Base-by-base conservation (phyloP, 2,797 vertebrate species). In the Champsocephalus esox region DNA sequence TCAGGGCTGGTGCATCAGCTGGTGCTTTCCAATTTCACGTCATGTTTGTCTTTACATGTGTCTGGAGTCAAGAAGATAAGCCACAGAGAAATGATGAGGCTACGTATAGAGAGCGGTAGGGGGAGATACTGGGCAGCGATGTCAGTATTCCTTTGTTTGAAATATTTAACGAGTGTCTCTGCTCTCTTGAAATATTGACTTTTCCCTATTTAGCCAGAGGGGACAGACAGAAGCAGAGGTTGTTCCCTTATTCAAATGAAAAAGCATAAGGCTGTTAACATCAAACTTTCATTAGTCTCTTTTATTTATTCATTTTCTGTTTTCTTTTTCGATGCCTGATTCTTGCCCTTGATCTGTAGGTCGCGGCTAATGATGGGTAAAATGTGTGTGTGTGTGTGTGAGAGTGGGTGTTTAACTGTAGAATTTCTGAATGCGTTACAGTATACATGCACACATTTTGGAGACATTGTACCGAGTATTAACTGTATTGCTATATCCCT, bases 181-280 rank as follows among this genome's bases (percentile, higher is more conserved):
- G 71, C 78, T 79, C 77, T 90, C 86, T 82, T 92, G 85, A 93
- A 93, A 93, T 93, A 93, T 94, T 91, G 91, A 93, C 91, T 87
- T 88, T 92, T 90, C 24, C 75, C 44, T 52, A 75, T 74, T 66
- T 73, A 80, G 86, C 88, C 79, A 50, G 75, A 80, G 81, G 88
- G 87, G 79, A 85, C 77, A 81, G 79, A 60, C 12, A 28, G 77
- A 65, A 91, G 78, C 75, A 0, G 61, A 85, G 85, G 81, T 86
- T 88, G 79, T 83, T 93, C 78, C 82, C 55, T 80, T 81, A 70
- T 85, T 90, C 75, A 81, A 77, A 87, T 84, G n/a, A 86, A 88
- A 95, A 89, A 94, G 89, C 89, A 90, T 92, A 94, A 91, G 68
- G 81, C 84, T 94, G 92, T 92, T 80, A 76, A 63, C 91, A 94